Evolutionary conservation across 2,113 vertebrate genomes (phyloP).

Genomic region (Ursus arctos): DNA sequence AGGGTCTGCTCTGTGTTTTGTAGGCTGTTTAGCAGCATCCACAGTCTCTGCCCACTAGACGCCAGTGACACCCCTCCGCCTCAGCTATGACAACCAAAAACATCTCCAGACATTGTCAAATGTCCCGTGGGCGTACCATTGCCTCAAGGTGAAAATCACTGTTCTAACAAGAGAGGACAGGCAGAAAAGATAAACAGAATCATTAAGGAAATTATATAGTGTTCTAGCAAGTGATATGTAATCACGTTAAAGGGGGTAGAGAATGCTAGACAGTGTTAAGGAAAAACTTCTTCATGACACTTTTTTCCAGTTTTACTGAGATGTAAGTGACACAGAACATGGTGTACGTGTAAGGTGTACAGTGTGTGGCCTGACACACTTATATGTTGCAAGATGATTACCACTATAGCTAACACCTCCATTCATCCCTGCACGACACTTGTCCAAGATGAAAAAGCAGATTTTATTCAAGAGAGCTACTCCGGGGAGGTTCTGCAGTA

Average conservation of each 20-base stretch:
- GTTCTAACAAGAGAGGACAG: not conserved
- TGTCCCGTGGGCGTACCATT: not conserved
- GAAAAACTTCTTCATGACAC: not conserved
- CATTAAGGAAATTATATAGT: not conserved
- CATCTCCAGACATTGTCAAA: not conserved
- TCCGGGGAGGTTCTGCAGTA: not conserved
- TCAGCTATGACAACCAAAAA: not conserved
- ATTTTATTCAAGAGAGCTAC: not conserved
- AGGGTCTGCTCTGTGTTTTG: not conserved
- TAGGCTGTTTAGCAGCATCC: not conserved
- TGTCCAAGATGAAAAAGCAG: not conserved
- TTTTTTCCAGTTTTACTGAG: not conserved
- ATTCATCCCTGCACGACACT: not conserved
- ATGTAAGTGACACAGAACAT: not conserved
- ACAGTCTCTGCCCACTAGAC: not conserved
- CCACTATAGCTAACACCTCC: not conserved
- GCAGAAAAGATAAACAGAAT: not conserved
- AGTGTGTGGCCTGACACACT: not conserved
- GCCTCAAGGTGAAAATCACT: not conserved
- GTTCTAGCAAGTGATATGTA: not conserved
- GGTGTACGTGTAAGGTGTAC: not conserved
- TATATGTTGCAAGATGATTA: not conserved
- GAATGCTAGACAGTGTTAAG: not conserved
- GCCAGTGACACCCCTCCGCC: not conserved
- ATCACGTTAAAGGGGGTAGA: not conserved